Percentiles rank a stretch among this genome's conserved stretches.
phyloP scores from a whole-genome alignment of 2,797 vertebrate species.

The Helicolenus hilgendorfi region DNA sequence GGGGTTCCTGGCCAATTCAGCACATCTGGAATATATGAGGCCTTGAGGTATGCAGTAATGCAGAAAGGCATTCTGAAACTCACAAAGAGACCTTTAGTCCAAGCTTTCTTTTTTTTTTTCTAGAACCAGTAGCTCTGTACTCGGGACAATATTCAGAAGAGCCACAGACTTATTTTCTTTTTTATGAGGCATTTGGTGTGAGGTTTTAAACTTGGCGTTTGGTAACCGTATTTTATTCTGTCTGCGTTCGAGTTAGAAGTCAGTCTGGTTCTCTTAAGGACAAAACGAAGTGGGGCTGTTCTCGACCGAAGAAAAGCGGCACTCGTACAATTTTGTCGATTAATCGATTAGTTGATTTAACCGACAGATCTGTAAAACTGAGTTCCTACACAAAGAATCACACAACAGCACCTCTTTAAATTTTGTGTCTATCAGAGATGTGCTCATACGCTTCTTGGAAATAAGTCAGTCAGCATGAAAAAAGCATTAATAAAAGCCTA shows the following conservation, averaged over 20 bases:
- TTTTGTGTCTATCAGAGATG: neutral
- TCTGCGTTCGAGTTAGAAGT: conserved; percentile 18
- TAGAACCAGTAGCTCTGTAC: conserved; percentile 83
- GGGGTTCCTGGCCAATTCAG: conserved; percentile 83
- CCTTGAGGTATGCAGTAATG: conserved; percentile 92
- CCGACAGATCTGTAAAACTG: neutral
- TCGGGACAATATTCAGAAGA: conserved; percentile 81
- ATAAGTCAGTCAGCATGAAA: neutral
- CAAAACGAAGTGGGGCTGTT: neutral
- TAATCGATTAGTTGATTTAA: neutral
- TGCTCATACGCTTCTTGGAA: accelerated
- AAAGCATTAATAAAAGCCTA: neutral
- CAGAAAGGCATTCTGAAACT: conserved; percentile 90
- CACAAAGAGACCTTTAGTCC: conserved; percentile 90
- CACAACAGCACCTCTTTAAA: neutral
- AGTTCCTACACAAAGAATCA: neutral
- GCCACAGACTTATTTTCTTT: conserved; percentile 79
- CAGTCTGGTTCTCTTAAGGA: neutral
- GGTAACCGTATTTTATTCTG: conserved; percentile 21
- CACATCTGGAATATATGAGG: conserved; percentile 94
- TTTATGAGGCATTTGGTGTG: conserved; percentile 79
- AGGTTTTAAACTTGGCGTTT: conserved; percentile 63
- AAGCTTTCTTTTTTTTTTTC: conserved; percentile 65
- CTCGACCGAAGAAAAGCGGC: neutral
- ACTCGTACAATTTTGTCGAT: neutral